A percentile compares a stretch with the other conserved stretches of the same genome.
Evolutionary conservation across 2,888 invertebrate genomes (phyloP).

Genomic region (Drosophila hamatofila): DNA sequence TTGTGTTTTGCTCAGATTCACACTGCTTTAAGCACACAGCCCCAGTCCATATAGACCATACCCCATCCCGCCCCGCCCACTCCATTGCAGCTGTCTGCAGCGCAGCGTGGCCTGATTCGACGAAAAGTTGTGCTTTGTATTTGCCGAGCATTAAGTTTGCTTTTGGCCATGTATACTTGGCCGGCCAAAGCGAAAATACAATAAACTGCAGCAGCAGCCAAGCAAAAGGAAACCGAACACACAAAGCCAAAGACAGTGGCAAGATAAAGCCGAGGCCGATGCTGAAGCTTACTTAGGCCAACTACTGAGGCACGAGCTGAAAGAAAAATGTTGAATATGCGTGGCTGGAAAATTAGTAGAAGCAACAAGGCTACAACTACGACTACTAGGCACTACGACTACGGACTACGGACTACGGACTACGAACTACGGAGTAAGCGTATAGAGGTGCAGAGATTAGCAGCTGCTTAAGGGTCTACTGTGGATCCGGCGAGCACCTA

Average conservation of each 20-base stretch:
- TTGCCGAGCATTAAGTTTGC: conserved; percentile 56
- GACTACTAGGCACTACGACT: conserved; percentile 2
- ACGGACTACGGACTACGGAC: too few species aligned
- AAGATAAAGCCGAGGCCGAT: background rate
- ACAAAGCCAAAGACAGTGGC: conserved; percentile 1
- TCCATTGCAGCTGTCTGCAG: background rate
- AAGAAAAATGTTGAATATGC: conserved; percentile 29
- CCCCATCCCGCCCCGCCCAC: background rate
- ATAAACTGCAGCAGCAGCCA: conserved; percentile 27
- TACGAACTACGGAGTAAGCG: conserved; percentile 23
- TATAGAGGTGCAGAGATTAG: conserved; percentile 33
- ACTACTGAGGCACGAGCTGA: conserved; percentile 16
- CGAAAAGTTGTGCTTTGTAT: conserved; percentile 41
- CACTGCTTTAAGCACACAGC: conserved; percentile 4
- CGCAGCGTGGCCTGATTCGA: background rate
- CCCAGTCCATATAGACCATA: accelerated
- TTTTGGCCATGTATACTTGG: conserved; percentile 45
- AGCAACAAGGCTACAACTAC: conserved; percentile 7
- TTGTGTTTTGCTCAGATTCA: conserved; percentile 28
- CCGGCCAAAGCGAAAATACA: conserved; percentile 37
- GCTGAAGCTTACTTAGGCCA: too few species aligned
- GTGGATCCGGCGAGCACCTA: conserved; percentile 61
- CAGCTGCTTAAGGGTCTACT: background rate
- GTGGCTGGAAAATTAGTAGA: conserved; percentile 47
- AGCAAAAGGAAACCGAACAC: background rate